These are phyloP conservation scores for Phylloscopus trochilus DNA, from an alignment of 2,113 vertebrate species.

Conservation along the genomic window DNA sequence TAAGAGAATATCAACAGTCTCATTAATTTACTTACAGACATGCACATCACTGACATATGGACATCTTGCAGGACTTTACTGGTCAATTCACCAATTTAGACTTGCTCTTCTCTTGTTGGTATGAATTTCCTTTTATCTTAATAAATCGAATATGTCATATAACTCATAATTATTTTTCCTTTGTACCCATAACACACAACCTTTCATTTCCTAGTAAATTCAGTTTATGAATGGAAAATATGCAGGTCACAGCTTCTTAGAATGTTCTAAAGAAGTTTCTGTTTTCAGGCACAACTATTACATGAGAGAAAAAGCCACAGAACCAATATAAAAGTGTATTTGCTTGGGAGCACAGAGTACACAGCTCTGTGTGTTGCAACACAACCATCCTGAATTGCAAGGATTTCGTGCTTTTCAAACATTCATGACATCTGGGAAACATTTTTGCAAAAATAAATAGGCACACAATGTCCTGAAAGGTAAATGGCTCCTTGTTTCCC, in stretches of 20 bases:
- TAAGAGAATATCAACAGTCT: not conserved
- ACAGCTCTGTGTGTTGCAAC: not conserved
- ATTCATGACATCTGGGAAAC: slow-evolving; percentile 5
- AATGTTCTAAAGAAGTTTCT: not conserved
- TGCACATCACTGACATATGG: fast-evolving
- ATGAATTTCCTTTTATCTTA: not conserved
- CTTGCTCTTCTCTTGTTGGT: not conserved
- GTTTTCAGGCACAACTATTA: not conserved
- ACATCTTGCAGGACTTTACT: not conserved
- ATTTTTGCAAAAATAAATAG: not conserved
- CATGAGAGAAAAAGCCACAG: not conserved
- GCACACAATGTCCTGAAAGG: not conserved
- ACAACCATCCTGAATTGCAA: not conserved
- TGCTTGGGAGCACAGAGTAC: not conserved
- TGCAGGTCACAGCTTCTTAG: not conserved
- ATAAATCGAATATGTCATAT: not conserved
- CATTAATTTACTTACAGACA: not conserved
- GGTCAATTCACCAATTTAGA: not conserved
- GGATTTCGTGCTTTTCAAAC: not conserved
- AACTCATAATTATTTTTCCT: not conserved
- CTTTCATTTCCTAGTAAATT: not conserved
- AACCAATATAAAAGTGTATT: not conserved
- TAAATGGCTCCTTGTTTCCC: not conserved
- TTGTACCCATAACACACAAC: not conserved
- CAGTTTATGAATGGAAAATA: not conserved